These are phyloP conservation scores for Pteromalus puparum DNA, from an alignment of 1,140 invertebrate genomes.

Conservation along the genomic window DNA sequence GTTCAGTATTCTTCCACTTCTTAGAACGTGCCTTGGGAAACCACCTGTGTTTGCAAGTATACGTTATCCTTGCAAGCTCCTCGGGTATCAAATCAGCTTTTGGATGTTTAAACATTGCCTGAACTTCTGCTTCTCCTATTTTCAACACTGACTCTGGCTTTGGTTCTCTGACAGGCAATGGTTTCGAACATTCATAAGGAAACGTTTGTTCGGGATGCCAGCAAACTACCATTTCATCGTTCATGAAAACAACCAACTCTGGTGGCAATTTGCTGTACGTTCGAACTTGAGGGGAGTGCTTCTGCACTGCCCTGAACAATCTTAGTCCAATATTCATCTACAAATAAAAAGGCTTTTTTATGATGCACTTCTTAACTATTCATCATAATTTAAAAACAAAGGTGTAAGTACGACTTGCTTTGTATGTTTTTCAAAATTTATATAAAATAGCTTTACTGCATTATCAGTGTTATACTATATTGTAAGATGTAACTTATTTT, in stretches of 20 bases:
- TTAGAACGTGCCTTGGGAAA: slow-evolving; percentile 82
- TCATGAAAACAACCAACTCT: slow-evolving; percentile 80
- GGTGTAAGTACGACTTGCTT: not conserved
- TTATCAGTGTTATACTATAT: too few species aligned
- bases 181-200: slow-evolving; percentile 89
- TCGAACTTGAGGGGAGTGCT: not conserved
- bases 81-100: slow-evolving; percentile 78
- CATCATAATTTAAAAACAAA: not conserved
- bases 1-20: slow-evolving; percentile 80
- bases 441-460: too few species aligned
- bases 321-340: slow-evolving; percentile 40
- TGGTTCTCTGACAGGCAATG: slow-evolving; percentile 77
- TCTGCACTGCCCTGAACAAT: slow-evolving; percentile 19
- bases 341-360: not conserved
- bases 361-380: not conserved
- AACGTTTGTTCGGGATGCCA: slow-evolving; percentile 90
- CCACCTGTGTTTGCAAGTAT: slow-evolving; percentile 89
- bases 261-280: slow-evolving; percentile 60
- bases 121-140: slow-evolving; percentile 79
- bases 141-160: slow-evolving; percentile 77
- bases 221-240: slow-evolving; percentile 86
- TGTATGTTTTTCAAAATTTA: too few species aligned
- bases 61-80: slow-evolving; percentile 84
- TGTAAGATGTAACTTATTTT: not conserved
- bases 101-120: slow-evolving; percentile 81